Conservation (phyloP, 1,140 invertebrate genomes). For the Eurytemora carolleeae region DNA sequence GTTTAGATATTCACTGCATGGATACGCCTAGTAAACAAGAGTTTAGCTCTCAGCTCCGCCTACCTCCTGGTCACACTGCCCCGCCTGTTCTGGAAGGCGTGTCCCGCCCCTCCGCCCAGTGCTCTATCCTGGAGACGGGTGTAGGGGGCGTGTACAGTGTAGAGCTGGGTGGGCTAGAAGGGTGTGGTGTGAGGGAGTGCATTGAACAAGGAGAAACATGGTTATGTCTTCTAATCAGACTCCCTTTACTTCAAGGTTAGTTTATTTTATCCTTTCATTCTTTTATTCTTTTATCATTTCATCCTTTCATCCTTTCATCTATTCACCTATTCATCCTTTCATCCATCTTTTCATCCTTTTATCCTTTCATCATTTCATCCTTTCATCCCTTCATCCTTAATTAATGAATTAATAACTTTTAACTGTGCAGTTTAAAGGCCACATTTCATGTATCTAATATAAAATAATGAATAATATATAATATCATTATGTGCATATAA, state of each 20-base stretch:
- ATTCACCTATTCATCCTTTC: no score
- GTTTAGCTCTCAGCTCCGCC: constrained; percentile 10
- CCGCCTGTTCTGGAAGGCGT: constrained; percentile 5
- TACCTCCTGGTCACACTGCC: not conserved
- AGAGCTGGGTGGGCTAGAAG: constrained; percentile 16
- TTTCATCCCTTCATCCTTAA: no score
- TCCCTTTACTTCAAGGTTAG: constrained; percentile 27
- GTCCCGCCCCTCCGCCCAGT: not conserved
- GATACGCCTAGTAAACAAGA: not conserved
- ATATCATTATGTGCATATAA: no score
- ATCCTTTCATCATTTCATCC: no score
- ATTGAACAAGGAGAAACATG: constrained; percentile 18
- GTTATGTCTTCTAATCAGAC: constrained; percentile 35
- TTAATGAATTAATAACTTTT: no score
- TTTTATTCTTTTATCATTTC: no score
- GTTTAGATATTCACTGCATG: constrained; percentile 13
- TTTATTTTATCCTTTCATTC: not conserved
- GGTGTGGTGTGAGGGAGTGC: constrained; percentile 18
- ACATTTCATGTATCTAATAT: no score
- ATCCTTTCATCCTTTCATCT: no score
- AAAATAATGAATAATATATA: no score
- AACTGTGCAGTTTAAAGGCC: no score
- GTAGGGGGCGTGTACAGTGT: constrained; percentile 16
- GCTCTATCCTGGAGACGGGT: not conserved
- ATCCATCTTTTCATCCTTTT: no score